Conservation (phyloP, 2,888 invertebrate genomes). For the Ceraclea dissimilis region DNA sequence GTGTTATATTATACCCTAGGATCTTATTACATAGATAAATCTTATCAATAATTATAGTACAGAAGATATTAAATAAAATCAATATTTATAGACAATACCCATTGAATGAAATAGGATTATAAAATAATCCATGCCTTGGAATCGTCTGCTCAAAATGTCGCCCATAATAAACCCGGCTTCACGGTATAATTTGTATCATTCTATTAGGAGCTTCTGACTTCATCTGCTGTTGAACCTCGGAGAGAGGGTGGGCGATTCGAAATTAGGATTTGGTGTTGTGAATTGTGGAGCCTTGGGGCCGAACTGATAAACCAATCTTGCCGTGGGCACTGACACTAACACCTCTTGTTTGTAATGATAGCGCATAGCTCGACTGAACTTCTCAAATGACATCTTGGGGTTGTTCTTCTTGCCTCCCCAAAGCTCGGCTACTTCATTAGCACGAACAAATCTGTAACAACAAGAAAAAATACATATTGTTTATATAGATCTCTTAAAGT, state of each 20-base stretch:
- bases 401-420: slow-evolving; percentile 86
- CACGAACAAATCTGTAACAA: slow-evolving; percentile 65
- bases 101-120: too few species aligned
- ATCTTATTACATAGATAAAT: too few species aligned
- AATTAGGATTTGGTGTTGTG: slow-evolving; percentile 56
- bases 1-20: too few species aligned
- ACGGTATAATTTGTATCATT: background rate
- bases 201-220: background rate
- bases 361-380: slow-evolving; percentile 84
- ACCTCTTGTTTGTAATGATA: slow-evolving; percentile 75
- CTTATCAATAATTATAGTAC: too few species aligned
- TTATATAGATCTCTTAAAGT: background rate
- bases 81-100: too few species aligned
- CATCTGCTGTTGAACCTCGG: slow-evolving; percentile 5
- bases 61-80: too few species aligned
- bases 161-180: too few species aligned
- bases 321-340: slow-evolving; percentile 66
- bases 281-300: slow-evolving; percentile 73
- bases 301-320: slow-evolving; percentile 73
- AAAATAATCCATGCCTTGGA: too few species aligned
- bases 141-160: too few species aligned
- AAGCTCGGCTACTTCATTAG: slow-evolving; percentile 75
- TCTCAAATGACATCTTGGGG: slow-evolving; percentile 86
- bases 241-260: slow-evolving; percentile 3
- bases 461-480: background rate